These are phyloP conservation scores for Cladopsammia gracilis DNA, from an alignment of 64 coral and sea anemone species.

Conservation along the genomic window DNA sequence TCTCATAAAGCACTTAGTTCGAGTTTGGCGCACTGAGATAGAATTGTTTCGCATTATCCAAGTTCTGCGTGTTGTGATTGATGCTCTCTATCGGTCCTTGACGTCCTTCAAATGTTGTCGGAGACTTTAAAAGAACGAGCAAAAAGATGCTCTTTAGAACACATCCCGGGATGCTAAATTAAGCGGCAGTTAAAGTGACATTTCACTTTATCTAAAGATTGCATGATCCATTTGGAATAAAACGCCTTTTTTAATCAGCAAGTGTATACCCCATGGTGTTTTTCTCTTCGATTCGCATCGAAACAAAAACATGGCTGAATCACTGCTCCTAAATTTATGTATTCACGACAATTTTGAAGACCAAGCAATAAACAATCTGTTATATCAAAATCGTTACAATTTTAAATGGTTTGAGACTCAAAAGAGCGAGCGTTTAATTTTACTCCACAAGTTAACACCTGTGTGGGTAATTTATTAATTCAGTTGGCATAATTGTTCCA, in stretches of 20 bases:
- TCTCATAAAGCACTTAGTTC: not conserved
- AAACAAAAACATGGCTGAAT: slow-evolving; percentile 4
- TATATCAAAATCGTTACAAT: not conserved
- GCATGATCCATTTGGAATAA: not conserved
- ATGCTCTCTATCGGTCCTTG: not conserved
- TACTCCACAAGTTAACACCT: not conserved
- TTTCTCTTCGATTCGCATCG: not conserved
- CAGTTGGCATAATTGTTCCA: not conserved
- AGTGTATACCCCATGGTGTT: not conserved
- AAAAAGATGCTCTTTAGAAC: not conserved
- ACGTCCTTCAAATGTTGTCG: not conserved
- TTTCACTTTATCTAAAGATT: not conserved
- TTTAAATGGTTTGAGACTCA: not conserved
- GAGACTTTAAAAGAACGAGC: not conserved
- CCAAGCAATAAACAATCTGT: not conserved
- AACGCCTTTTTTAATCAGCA: not conserved
- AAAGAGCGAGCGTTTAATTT: not conserved
- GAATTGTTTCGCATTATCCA: not conserved
- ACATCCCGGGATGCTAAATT: not conserved
- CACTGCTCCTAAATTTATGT: not conserved
- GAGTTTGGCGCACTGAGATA: not conserved
- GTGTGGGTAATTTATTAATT: not conserved
- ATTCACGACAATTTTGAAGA: not conserved
- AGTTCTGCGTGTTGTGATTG: not conserved
- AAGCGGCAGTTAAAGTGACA: not conserved